Evolutionary conservation across 1,140 invertebrate genomes (phyloP).

Genomic region (Apis laboriosa): DNA sequence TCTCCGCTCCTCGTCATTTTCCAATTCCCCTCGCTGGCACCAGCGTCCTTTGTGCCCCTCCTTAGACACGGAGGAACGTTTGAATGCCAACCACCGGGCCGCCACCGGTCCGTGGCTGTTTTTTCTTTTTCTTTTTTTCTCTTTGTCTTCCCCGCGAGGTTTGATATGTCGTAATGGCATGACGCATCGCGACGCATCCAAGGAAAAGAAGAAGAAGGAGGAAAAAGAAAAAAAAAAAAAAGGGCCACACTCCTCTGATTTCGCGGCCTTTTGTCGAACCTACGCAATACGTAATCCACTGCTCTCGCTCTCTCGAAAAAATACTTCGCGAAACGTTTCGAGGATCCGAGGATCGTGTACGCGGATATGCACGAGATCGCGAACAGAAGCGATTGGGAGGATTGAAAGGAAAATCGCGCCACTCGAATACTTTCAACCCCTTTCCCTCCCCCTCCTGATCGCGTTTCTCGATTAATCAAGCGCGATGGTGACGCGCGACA

Average conservation of each 20-base stretch:
- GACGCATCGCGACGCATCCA: conserved; percentile 38
- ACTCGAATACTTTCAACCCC: not conserved
- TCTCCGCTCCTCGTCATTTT: conserved; percentile 65
- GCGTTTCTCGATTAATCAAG: conserved; percentile 24
- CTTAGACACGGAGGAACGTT: conserved; percentile 65
- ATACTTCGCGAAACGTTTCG: not conserved
- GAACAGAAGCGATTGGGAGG: too few relatives aligned
- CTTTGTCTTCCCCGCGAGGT: conserved; percentile 53
- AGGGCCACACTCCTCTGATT: conserved; percentile 41
- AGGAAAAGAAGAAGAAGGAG: conserved; percentile 25
- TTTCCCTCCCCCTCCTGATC: not conserved
- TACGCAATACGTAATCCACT: not conserved
- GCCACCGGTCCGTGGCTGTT: conserved; percentile 50
- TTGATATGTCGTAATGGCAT: conserved; percentile 62
- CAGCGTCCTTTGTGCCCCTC: conserved; percentile 63
- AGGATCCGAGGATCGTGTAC: too few relatives aligned
- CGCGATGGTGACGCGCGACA: not conserved
- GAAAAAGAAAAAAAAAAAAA: conserved; percentile 20
- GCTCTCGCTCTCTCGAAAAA: too few relatives aligned
- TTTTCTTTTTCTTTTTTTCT: too few relatives aligned
- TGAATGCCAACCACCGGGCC: conserved; percentile 62
- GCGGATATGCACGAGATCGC: too few relatives aligned
- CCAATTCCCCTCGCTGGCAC: conserved; percentile 66
- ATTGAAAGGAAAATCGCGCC: not conserved
- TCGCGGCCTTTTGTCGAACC: conserved; percentile 46